Percentiles rank a stretch among this genome's conserved stretches.
phyloP scores from a whole-genome alignment of 2,113 vertebrate genomes.

The Nanorana parkeri region DNA sequence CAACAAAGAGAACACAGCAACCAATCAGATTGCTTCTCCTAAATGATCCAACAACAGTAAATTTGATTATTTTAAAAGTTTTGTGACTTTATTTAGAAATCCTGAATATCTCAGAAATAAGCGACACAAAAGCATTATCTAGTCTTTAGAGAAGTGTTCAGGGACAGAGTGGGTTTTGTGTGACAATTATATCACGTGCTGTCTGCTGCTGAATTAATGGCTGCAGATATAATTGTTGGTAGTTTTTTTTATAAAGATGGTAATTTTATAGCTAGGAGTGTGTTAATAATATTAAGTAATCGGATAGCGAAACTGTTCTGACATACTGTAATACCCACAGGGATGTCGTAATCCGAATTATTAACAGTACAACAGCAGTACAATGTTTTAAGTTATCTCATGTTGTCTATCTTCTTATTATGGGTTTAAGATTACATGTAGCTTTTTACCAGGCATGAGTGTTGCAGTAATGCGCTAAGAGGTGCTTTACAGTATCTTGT shows the following conservation, averaged over 20 bases:
- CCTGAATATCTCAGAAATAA: neutral
- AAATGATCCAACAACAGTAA: no score
- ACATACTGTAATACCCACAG: constrained; percentile 88
- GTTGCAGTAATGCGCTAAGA: constrained; percentile 96
- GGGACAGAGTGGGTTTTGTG: constrained; percentile 67
- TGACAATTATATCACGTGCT: constrained; percentile 68
- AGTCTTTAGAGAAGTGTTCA: neutral
- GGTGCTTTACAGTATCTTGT: constrained; percentile 73
- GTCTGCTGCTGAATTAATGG: constrained; percentile 85
- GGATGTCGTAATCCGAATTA: constrained; percentile 92
- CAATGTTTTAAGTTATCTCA: constrained; percentile 96
- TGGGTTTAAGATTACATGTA: constrained; percentile 83
- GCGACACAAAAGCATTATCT: constrained; percentile 14
- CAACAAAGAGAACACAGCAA: no score
- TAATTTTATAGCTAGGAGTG: constrained; percentile 96
- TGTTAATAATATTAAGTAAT: constrained; percentile 99
- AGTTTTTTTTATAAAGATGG: constrained; percentile 93
- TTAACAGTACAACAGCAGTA: constrained; percentile 98
- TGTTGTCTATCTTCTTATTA: constrained; percentile 84
- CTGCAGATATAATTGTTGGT: constrained; percentile 95
- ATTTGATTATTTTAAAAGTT: no score
- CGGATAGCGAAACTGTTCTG: constrained; percentile 93
- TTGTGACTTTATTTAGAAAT: no score
- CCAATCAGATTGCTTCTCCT: no score
- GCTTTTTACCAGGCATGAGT: constrained; percentile 77